Evolutionary conservation across 2,888 invertebrate genomes (phyloP), one percentile per base, ranked within the genome.

Genomic region (Chaetogeoica ovagalla): DNA sequence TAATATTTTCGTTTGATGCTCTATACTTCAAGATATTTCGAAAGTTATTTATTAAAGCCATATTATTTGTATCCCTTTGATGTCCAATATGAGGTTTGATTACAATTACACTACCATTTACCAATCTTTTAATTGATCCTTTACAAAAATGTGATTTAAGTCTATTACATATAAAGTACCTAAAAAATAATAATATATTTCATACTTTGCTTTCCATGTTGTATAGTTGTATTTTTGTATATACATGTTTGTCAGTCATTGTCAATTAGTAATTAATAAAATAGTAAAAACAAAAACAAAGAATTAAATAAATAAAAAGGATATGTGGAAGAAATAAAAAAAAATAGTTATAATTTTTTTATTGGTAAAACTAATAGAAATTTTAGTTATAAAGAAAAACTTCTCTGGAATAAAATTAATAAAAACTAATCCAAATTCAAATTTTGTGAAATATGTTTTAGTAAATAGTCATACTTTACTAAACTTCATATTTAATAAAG

Each of bases 81-180:
- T 66, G 65, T 5, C 39, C 39, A 11, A 7, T 66, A 39, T 66
- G 65, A 23, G 65, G 39, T 13, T 66, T 39, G 19, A 66, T 19
- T n/a, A 66, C 39, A 39, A 66, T 43, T 19, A 66, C n/a, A 17
- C 17, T 66, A 3, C 39, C 39, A 66, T 66, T 43, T 39, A n/a
- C 19, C n/a, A 66, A 9, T 66, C 2, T 66, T 43, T 66, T 66
- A 37, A 66, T 66, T 37, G 65, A 66, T n/a, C 65, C 65, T 43
- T 2, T 17, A 43, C 43, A 66, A 39, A 66, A 66, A 66, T 66
- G 65, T n/a, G 65, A n/a, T 39, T 11, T 15, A 39, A n/a, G n/a
- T 39, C 39, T 66, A 66, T 43, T 43, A 66, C 65, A 66, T 66
- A 39, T 66, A 43, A n/a, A 66, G 65, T 66, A 66, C 8, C 65